A percentile compares a stretch with the other conserved stretches of the same genome.
Conservation (phyloP, 2,797 vertebrate species). For the Parotocinclus haroldoi region DNA sequence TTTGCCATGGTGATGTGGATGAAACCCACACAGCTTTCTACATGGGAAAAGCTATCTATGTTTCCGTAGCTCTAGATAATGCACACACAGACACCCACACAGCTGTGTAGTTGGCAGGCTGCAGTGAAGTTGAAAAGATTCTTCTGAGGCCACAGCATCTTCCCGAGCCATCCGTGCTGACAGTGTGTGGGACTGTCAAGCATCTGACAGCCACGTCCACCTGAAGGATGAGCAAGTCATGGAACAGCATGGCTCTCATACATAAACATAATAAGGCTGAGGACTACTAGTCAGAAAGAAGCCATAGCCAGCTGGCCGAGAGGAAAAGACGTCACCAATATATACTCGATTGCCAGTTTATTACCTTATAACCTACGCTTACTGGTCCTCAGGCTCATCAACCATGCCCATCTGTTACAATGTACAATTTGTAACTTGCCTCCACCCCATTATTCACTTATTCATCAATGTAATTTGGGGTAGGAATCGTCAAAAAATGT, state of each 20-base stretch:
- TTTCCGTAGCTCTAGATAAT: slow-evolving; percentile 16
- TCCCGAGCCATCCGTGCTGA: slow-evolving; percentile 2
- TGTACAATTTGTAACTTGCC: too few species aligned
- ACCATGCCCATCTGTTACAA: too few species aligned
- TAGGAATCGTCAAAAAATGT: too few species aligned
- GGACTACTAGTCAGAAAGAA: slow-evolving; percentile 8
- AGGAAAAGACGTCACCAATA: neutral
- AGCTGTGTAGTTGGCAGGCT: slow-evolving; percentile 26
- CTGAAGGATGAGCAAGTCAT: slow-evolving; percentile 11
- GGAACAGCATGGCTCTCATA: neutral
- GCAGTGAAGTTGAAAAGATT: slow-evolving; percentile 12
- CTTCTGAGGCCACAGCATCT: slow-evolving; percentile 10
- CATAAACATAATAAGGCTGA: neutral
- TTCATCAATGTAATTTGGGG: too few species aligned
- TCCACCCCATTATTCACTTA: too few species aligned
- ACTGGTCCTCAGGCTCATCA: too few species aligned
- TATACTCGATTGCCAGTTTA: too few species aligned
- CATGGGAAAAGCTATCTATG: slow-evolving; percentile 12
- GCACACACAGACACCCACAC: slow-evolving; percentile 18
- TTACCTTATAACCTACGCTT: too few species aligned
- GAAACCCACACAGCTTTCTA: slow-evolving; percentile 33
- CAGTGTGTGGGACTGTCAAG: slow-evolving; percentile 16
- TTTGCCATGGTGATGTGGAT: slow-evolving; percentile 20
- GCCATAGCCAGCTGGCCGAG: neutral
- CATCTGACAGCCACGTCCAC: slow-evolving; percentile 7